Evolutionary conservation across 2,113 vertebrate species (phyloP).

Genomic region (Myodes glareolus): DNA sequence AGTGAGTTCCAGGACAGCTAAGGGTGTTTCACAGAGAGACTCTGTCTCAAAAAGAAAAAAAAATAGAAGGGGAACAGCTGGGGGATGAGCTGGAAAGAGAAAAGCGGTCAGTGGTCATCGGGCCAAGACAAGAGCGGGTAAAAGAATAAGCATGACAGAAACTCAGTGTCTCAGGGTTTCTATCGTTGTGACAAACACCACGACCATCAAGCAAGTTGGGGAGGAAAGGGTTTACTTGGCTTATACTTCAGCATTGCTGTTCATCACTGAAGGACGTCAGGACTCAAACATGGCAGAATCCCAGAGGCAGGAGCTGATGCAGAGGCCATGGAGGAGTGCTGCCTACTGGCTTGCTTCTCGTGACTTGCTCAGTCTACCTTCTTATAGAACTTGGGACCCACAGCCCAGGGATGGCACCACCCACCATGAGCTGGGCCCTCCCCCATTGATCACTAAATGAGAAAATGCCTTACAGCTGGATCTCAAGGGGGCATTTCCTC

Average conservation of each 20-base stretch:
- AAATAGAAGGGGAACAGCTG: not conserved
- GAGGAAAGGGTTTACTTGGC: not conserved
- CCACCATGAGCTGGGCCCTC: not conserved
- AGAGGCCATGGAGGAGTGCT: not conserved
- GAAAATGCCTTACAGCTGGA: not conserved
- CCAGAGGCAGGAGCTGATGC: too few relatives aligned
- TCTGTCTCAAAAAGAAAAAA: not conserved
- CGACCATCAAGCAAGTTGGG: not conserved
- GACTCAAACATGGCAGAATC: not conserved
- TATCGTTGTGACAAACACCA: not conserved
- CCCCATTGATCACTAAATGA: not conserved
- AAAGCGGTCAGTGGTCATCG: rapidly evolving
- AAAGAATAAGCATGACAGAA: not conserved
- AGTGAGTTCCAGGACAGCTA: too few relatives aligned
- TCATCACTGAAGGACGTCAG: not conserved
- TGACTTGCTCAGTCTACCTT: not conserved
- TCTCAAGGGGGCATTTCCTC: not conserved
- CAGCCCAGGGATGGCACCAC: not conserved
- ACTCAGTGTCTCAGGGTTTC: not conserved
- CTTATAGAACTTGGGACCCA: not conserved
- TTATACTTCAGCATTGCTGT: not conserved
- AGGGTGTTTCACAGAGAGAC: not conserved
- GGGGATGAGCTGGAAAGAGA: too few relatives aligned
- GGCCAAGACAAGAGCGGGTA: not conserved
- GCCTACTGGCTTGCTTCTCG: not conserved